Conservation (phyloP, 1,140 invertebrate species). For the Lepidurus arcticus region DNA sequence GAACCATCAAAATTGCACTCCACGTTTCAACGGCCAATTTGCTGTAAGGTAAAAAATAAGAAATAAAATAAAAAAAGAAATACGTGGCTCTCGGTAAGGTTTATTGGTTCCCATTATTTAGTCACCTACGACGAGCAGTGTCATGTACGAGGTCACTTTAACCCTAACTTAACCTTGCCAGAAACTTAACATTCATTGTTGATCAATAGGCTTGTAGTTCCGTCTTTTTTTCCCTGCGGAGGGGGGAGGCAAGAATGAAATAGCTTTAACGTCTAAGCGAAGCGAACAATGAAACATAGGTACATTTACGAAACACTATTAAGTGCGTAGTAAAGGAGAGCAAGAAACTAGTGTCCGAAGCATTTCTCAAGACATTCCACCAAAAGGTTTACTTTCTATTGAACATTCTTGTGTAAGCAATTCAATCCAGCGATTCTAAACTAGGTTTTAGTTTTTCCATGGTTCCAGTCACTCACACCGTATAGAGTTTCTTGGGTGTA, state of each 20-base stretch:
- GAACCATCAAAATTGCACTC: too few relatives aligned
- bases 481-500: not conserved
- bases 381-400: not conserved
- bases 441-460: not conserved
- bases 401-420: not conserved
- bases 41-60: too few relatives aligned
- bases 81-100: not conserved
- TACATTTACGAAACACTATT: too few relatives aligned
- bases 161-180: constrained; percentile 10
- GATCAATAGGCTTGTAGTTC: not conserved
- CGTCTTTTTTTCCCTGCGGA: too few relatives aligned
- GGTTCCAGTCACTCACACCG: not conserved
- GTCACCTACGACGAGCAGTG: not conserved
- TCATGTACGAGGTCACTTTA: not conserved
- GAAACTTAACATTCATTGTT: not conserved
- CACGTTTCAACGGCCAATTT: too few relatives aligned
- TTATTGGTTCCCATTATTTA: not conserved
- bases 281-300: too few relatives aligned
- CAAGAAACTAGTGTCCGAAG: too few relatives aligned
- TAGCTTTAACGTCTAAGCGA: too few relatives aligned
- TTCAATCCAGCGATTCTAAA: not conserved
- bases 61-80: too few relatives aligned
- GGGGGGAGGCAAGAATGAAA: too few relatives aligned
- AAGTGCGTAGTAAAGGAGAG: too few relatives aligned
- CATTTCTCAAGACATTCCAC: not conserved